A percentile compares a stretch with the other conserved stretches of the same genome.
phyloP scores from a whole-genome alignment of 1,140 invertebrate genomes.

The Neodiprion pinetum region DNA sequence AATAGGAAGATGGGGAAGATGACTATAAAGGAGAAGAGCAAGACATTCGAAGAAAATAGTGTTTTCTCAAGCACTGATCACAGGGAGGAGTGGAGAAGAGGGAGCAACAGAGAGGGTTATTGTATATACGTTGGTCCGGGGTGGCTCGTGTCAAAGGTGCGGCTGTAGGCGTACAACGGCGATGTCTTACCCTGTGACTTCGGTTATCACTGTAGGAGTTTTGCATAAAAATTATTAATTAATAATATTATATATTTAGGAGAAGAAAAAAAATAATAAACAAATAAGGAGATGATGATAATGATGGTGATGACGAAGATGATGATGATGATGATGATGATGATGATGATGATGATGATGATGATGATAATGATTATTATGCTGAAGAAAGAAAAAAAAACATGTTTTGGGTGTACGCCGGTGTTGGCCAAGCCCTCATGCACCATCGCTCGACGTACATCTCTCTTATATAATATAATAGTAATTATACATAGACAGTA shows the following conservation, averaged over 20 bases:
- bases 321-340: too few relatives aligned
- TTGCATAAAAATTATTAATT: slow-evolving; percentile 49
- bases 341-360: too few relatives aligned
- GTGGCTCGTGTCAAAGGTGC: slow-evolving; percentile 51
- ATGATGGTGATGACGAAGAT: too few relatives aligned
- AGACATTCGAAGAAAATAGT: background rate
- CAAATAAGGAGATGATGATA: slow-evolving; percentile 19
- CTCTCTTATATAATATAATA: slow-evolving; percentile 58
- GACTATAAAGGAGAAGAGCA: slow-evolving; percentile 26
- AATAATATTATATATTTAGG: slow-evolving; percentile 51
- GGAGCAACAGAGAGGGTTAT: slow-evolving; percentile 36
- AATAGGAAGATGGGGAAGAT: slow-evolving; percentile 13
- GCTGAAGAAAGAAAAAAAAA: slow-evolving; percentile 28
- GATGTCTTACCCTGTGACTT: slow-evolving; percentile 50
- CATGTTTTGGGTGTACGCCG: slow-evolving; percentile 51
- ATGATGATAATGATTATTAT: too few relatives aligned
- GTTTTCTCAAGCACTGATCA: background rate
- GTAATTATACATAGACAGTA: slow-evolving; percentile 61
- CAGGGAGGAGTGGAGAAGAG: slow-evolving; percentile 13
- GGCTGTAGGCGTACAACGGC: slow-evolving; percentile 40
- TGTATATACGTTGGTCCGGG: slow-evolving; percentile 60
- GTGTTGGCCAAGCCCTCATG: slow-evolving; percentile 45
- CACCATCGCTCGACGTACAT: slow-evolving; percentile 48
- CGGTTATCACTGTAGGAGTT: slow-evolving; percentile 58
- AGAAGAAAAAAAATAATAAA: slow-evolving; percentile 24